Base-by-base conservation (phyloP, 2,113 vertebrate species). In the Eupsittula cactorum region DNA sequence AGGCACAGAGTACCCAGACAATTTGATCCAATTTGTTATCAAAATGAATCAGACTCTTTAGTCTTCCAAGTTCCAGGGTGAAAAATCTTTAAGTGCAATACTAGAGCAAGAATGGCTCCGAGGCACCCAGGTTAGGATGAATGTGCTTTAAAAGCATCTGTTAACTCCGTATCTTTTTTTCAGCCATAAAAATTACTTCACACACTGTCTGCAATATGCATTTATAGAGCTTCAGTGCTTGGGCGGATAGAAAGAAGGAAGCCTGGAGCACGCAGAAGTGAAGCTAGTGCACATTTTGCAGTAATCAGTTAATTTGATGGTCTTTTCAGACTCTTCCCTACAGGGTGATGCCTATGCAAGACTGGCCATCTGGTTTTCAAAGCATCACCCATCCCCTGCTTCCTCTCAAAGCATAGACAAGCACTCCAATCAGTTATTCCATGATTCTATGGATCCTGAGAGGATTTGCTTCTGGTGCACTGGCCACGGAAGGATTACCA, bases 21-120 rank as follows among this genome's bases (percentile, higher is more conserved):
- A 92, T 95, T 95, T 93, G 86, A 92, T 93, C 86, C 84, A 89
- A 95, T 97, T 95, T 95, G 89, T 91, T 93, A 95, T 79, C 57
- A 91, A 52, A 74, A 92, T 73, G 42, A 64, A 82, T 35, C 88
- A 81, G 49, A 44, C 74, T 65, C 80, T 95, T 88, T 75, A 80
- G 73, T 69, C 69, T 92, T 82, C 64, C 73, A 78, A 1, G 88
- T 59, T 91, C 25, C 81, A 82, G 76, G 83, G 41, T 13, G 2
- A 91, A 86, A 94, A 95, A 35, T 62, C 88, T 79, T 44, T 65
- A 91, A 96, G 90, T 88, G 90, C 65, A 93, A 62, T 64, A 49
- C 52, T 46, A 70, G 76, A 95, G 86, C 33, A 78, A 41, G 88
- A 95, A 95, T 86, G 88, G 65, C 88, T 96, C 65, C 69, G 19